A percentile compares a stretch with the other conserved stretches of the same genome.
Conservation (phyloP, 92 coral and sea anemone genomes). For the Micromussa lordhowensis region DNA sequence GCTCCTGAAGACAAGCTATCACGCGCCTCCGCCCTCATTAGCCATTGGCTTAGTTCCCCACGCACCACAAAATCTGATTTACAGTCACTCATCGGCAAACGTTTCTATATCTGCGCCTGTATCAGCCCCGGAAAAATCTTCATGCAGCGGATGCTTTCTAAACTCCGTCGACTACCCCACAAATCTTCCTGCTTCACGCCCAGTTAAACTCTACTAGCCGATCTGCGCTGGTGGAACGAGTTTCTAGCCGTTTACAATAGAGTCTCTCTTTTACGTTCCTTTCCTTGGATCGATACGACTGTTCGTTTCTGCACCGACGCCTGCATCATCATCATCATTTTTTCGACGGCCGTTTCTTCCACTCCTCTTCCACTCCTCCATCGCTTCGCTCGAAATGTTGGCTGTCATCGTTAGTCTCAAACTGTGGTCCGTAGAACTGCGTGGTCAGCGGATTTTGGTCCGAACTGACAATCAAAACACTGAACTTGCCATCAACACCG, state of each 20-base stretch:
- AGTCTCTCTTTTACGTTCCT: slow-evolving; percentile 46
- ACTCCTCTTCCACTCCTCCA: slow-evolving; percentile 16
- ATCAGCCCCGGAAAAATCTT: slow-evolving; percentile 53
- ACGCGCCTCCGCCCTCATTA: slow-evolving; percentile 48
- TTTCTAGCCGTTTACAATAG: slow-evolving; percentile 51
- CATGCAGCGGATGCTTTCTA: slow-evolving; percentile 54
- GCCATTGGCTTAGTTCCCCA: slow-evolving; percentile 40
- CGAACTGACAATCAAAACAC: slow-evolving; percentile 45
- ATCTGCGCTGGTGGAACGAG: slow-evolving; percentile 61
- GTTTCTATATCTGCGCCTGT: slow-evolving; percentile 60
- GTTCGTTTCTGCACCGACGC: slow-evolving; percentile 55
- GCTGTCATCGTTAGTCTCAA: slow-evolving; percentile 39
- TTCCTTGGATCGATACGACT: slow-evolving; percentile 10
- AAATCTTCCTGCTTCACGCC: slow-evolving; percentile 4
- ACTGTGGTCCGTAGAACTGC: slow-evolving; percentile 29
- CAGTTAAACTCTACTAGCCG: slow-evolving; percentile 13
- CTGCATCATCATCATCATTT: slow-evolving; percentile 36
- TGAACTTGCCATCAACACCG: too few species aligned
- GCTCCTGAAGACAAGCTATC: slow-evolving; percentile 48
- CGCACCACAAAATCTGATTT: slow-evolving; percentile 44
- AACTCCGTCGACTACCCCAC: slow-evolving; percentile 25
- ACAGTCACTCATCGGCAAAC: slow-evolving; percentile 55
- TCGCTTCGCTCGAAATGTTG: slow-evolving; percentile 29
- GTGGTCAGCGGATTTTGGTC: slow-evolving; percentile 28
- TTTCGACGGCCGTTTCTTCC: slow-evolving; percentile 37